Conservation (phyloP, 2,797 vertebrate species). For the Sebastolobus altivelis region DNA sequence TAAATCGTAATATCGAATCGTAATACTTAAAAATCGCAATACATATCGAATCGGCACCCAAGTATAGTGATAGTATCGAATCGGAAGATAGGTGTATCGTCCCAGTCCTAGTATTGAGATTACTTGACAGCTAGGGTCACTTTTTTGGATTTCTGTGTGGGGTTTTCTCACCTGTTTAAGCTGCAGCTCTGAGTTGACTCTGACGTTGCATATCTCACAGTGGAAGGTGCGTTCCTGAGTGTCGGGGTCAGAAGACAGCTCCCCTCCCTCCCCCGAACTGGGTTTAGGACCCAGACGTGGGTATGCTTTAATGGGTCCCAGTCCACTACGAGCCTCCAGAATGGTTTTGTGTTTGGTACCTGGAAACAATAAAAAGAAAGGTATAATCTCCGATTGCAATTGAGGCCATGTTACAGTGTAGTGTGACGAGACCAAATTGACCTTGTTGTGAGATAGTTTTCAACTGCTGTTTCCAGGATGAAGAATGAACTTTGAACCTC, state of each 20-base stretch:
- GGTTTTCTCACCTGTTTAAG: conserved; percentile 89
- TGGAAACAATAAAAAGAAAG: conserved; percentile 55
- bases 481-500: neutral
- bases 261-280: conserved; percentile 85
- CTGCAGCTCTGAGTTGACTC: conserved; percentile 92
- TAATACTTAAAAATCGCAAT: too few species aligned
- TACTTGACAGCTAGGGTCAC: neutral
- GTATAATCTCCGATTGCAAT: neutral
- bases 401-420: neutral
- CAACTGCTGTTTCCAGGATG: neutral
- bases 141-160: neutral
- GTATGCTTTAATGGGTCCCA: conserved; percentile 95
- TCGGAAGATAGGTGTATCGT: too few species aligned
- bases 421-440: neutral
- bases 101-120: neutral
- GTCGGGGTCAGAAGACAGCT: conserved; percentile 85
- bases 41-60: too few species aligned
- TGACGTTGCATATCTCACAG: conserved; percentile 95
- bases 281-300: conserved; percentile 90
- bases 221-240: conserved; percentile 97
- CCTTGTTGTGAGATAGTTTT: neutral
- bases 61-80: too few species aligned
- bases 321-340: conserved; percentile 93
- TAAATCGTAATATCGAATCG: too few species aligned
- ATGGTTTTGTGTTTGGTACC: conserved; percentile 99